Evolutionary conservation across 2,888 invertebrate genomes (phyloP).

Genomic region (Bombylius major): DNA sequence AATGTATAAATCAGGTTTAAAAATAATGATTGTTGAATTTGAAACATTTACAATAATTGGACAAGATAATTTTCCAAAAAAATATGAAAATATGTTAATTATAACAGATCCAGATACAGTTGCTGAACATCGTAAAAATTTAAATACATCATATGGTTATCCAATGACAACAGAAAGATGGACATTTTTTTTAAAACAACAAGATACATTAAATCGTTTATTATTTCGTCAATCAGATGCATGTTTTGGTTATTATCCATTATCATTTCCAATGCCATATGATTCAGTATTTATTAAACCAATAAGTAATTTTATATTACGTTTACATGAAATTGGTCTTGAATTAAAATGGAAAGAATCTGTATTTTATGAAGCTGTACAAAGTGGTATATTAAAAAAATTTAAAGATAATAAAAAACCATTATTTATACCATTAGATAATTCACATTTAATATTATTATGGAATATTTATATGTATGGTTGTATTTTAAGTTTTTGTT

Average conservation of each 20-base stretch:
- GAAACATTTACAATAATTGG: constrained; percentile 18
- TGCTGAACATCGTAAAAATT: not conserved
- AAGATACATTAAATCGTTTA: constrained; percentile 16
- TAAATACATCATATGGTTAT: constrained; percentile 13
- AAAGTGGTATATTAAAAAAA: constrained; percentile 1
- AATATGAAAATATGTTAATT: constrained; percentile 14
- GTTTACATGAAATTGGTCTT: constrained; percentile 17
- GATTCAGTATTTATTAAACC: constrained; percentile 20
- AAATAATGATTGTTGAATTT: constrained; percentile 16
- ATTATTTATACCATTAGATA: not conserved
- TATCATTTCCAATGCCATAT: constrained; percentile 19
- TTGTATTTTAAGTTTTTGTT: not conserved
- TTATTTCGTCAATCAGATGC: constrained; percentile 16
- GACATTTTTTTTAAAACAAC: constrained; percentile 19
- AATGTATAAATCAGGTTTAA: constrained; percentile 14
- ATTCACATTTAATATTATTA: not conserved
- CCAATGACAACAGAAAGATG: constrained; percentile 18
- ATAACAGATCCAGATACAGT: constrained; percentile 7
- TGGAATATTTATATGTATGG: constrained; percentile 1
- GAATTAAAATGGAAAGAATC: constrained; percentile 16
- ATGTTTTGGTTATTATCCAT: constrained; percentile 18
- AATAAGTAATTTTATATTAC: constrained; percentile 19
- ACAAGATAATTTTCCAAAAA: constrained; percentile 16
- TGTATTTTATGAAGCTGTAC: not conserved
- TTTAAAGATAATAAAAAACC: not conserved